These are phyloP conservation scores for Miichthys miiuy DNA, from an alignment of 2,797 vertebrate species.

Conservation along the genomic window DNA sequence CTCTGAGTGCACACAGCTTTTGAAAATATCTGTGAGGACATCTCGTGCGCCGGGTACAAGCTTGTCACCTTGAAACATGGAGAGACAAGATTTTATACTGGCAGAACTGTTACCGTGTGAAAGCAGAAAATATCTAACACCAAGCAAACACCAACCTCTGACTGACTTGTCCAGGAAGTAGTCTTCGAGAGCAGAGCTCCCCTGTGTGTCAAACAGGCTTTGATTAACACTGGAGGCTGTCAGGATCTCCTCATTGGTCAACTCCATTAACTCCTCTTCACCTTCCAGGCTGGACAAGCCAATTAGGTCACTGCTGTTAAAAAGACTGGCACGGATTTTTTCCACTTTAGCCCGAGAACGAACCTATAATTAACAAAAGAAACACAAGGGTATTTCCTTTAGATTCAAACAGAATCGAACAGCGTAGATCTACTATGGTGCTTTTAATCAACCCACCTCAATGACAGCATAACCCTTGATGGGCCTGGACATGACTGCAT, in stretches of 20 bases:
- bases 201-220: constrained; percentile 98
- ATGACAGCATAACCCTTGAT: constrained; percentile 99
- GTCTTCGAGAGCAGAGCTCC: constrained; percentile 96
- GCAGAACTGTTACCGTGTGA: background rate
- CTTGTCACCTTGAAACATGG: constrained; percentile 89
- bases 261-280: constrained; percentile 97
- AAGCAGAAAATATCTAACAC: constrained; percentile 19
- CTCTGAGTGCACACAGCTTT: constrained; percentile 95
- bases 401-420: constrained; percentile 16
- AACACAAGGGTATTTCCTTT: background rate
- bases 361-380: constrained; percentile 82
- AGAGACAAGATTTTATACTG: constrained; percentile 3
- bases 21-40: constrained; percentile 96
- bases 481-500: constrained; percentile 84
- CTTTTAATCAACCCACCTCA: constrained; percentile 86
- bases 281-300: constrained; percentile 96
- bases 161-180: constrained; percentile 97
- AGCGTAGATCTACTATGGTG: background rate
- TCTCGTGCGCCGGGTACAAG: constrained; percentile 93
- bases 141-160: constrained; percentile 85
- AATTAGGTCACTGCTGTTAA: constrained; percentile 98
- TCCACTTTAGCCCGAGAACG: constrained; percentile 97
- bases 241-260: constrained; percentile 98
- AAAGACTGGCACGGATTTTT: constrained; percentile 97
- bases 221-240: constrained; percentile 98